phyloP scores from a whole-genome alignment of 2,888 invertebrate genomes.

The Metalampra italica region DNA sequence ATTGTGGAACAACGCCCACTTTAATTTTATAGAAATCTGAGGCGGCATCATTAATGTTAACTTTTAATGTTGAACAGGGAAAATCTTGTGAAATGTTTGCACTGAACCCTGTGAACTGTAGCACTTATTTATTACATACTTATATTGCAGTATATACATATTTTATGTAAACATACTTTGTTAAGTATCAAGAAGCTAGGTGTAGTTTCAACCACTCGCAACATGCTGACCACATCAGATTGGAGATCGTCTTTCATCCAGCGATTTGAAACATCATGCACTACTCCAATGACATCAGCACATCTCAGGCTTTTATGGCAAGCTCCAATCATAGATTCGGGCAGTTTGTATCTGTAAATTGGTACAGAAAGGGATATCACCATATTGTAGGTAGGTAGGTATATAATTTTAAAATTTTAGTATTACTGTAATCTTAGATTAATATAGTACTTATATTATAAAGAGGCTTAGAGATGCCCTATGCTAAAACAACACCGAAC shows the following conservation, averaged over 20 bases:
- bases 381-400: background rate
- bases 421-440: no score
- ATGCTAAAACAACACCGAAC: conserved; percentile 17
- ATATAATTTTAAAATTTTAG: no score
- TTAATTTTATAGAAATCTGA: no score
- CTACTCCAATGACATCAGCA: conserved; percentile 90
- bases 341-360: conserved; percentile 54
- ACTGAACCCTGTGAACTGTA: no score
- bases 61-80: no score
- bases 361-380: background rate
- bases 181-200: conserved; percentile 91
- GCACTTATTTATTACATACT: no score
- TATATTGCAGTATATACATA: no score
- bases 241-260: conserved; percentile 84
- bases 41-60: no score
- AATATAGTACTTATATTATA: no score
- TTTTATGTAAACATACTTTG: conserved; percentile 80
- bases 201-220: conserved; percentile 79
- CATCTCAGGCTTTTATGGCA: conserved; percentile 80
- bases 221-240: conserved; percentile 82
- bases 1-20: no score
- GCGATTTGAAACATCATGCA: conserved; percentile 89
- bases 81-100: no score
- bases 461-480: no score
- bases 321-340: conserved; percentile 64